These are phyloP conservation scores for Nettapus auritus DNA, from an alignment of 2,113 vertebrate genomes.

Conservation along the genomic window DNA sequence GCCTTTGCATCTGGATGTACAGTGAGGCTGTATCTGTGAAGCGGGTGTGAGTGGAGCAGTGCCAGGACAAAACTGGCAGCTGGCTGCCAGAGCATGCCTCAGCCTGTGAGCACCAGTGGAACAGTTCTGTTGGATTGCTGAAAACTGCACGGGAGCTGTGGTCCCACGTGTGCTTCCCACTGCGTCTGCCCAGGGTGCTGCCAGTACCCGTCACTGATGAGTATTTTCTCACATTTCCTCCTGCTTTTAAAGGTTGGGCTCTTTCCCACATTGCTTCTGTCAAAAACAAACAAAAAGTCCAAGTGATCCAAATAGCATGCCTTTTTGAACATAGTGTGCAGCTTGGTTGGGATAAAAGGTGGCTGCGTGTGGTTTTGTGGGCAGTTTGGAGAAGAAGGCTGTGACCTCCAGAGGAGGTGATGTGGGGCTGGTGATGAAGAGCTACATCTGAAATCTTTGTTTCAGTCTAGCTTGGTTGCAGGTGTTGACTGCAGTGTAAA, in stretches of 20 bases:
- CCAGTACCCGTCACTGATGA: not conserved
- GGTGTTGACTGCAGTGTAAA: not conserved
- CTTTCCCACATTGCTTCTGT: not conserved
- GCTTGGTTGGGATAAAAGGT: not conserved
- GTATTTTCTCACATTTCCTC: not conserved
- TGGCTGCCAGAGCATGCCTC: not conserved
- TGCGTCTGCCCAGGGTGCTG: not conserved
- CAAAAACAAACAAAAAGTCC: not conserved
- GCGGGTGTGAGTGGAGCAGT: not conserved
- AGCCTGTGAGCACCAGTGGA: not conserved
- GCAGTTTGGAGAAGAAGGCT: not conserved
- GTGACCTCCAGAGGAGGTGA: not conserved
- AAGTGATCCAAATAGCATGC: not conserved
- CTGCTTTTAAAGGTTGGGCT: not conserved
- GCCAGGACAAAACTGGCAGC: not conserved
- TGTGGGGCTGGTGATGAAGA: not conserved
- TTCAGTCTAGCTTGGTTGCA: not conserved
- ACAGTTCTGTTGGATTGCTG: not conserved
- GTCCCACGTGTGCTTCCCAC: not conserved
- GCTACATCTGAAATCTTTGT: accelerated
- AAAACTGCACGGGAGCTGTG: not conserved
- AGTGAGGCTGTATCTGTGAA: not conserved
- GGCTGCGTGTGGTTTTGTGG: not conserved
- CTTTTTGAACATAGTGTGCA: not conserved
- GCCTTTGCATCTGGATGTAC: not conserved